Evolutionary conservation across 2,113 vertebrate species (phyloP).

Genomic region (Chunga burmeisteri): DNA sequence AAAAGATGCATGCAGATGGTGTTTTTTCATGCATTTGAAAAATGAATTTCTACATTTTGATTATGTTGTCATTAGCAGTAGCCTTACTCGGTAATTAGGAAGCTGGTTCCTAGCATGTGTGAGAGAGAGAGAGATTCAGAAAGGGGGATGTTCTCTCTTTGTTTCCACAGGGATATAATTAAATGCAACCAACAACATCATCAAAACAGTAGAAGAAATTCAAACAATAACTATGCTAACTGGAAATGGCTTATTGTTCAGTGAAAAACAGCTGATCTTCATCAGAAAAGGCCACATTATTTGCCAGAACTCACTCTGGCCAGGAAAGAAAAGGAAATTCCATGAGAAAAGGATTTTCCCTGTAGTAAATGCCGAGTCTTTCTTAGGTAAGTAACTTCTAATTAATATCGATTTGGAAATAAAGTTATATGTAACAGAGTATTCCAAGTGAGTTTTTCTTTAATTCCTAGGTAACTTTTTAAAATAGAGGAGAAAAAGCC

Average conservation of each 20-base stretch:
- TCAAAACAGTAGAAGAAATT: slow-evolving; percentile 52
- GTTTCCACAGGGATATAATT: slow-evolving; percentile 62
- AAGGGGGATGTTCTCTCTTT: slow-evolving; percentile 50
- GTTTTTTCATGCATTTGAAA: slow-evolving; percentile 69
- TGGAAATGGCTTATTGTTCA: slow-evolving; percentile 46
- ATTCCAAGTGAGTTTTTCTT: background rate
- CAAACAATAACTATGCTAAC: slow-evolving; percentile 34
- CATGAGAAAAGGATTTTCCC: background rate
- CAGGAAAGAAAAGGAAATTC: slow-evolving; percentile 9
- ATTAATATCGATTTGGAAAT: background rate
- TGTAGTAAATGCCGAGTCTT: background rate
- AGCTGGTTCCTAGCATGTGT: slow-evolving; percentile 44
- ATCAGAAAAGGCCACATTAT: background rate
- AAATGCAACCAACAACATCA: slow-evolving; percentile 41
- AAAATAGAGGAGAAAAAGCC: background rate
- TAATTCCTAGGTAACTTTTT: background rate
- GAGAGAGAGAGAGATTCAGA: slow-evolving; percentile 34
- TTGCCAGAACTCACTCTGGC: background rate
- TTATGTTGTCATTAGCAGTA: slow-evolving; percentile 68
- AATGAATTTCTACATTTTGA: slow-evolving; percentile 67
- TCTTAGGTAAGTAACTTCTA: background rate
- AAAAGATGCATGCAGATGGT: slow-evolving; percentile 66
- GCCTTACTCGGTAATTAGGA: slow-evolving; percentile 61
- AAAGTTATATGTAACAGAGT: background rate
- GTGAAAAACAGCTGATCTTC: slow-evolving; percentile 18